These are phyloP conservation scores for Myotis findleyi DNA, from an alignment of 2,797 vertebrate genomes.

Conservation along the genomic window DNA sequence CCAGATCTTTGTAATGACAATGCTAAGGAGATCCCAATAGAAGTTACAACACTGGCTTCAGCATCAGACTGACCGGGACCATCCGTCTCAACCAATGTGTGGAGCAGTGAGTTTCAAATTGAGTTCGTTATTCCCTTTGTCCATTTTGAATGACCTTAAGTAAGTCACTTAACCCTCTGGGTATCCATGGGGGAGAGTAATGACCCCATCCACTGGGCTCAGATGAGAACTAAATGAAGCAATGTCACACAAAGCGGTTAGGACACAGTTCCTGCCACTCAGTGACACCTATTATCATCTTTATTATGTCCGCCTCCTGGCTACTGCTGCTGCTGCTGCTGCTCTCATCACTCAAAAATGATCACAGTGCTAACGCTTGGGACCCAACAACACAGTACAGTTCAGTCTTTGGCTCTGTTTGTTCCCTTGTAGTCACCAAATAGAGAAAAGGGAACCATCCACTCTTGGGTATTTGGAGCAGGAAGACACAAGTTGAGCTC, in stretches of 20 bases:
- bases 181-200: neutral
- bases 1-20: neutral
- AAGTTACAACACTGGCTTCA: neutral
- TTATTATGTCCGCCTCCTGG: neutral
- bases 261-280: neutral
- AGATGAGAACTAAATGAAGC: neutral
- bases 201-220: neutral
- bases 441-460: neutral
- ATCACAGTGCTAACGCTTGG: neutral
- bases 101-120: neutral
- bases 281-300: neutral
- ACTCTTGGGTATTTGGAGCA: neutral
- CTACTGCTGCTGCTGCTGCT: neutral
- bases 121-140: neutral
- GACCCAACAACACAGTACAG: neutral
- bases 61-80: neutral
- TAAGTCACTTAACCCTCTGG: neutral
- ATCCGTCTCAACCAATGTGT: neutral
- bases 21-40: neutral
- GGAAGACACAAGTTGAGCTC: conserved; percentile 18
- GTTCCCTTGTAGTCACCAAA: neutral
- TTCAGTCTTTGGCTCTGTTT: neutral
- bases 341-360: neutral
- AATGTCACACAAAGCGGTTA: neutral
- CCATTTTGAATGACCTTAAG: neutral